Conservation (phyloP, 1,140 invertebrate genomes). For the Drosophila navojoa region DNA sequence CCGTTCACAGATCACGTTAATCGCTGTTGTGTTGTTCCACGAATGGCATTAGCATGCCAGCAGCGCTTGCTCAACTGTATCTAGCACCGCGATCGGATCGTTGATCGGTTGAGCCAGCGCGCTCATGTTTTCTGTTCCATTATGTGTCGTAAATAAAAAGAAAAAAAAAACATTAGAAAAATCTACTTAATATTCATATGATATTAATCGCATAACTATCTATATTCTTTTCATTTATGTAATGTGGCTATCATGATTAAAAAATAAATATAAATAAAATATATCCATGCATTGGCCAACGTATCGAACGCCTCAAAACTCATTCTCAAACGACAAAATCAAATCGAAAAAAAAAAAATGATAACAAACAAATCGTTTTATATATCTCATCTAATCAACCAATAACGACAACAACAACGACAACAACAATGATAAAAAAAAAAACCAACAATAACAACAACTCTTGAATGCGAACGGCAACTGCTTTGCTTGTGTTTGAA, state of each 20-base stretch:
- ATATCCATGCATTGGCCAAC: slow-evolving; percentile 60
- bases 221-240: slow-evolving; percentile 70
- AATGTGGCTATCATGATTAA: slow-evolving; percentile 62
- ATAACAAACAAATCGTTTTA: background rate
- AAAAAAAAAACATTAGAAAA: background rate
- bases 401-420: slow-evolving; percentile 39
- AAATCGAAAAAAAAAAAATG: slow-evolving; percentile 23
- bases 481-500: slow-evolving; percentile 54
- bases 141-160: slow-evolving; percentile 45
- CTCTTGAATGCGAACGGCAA: slow-evolving; percentile 73
- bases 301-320: slow-evolving; percentile 40
- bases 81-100: background rate
- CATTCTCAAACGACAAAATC: slow-evolving; percentile 31
- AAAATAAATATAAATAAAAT: slow-evolving; percentile 29
- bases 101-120: slow-evolving; percentile 23
- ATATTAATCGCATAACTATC: slow-evolving; percentile 64
- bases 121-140: slow-evolving; percentile 51
- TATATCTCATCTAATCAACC: slow-evolving; percentile 47
- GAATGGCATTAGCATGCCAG: slow-evolving; percentile 20
- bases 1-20: slow-evolving; percentile 63
- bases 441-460: slow-evolving; percentile 62
- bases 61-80: background rate
- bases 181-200: slow-evolving; percentile 24
- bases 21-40: slow-evolving; percentile 74
- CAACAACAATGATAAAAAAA: slow-evolving; percentile 10